Percentiles rank a stretch among this genome's conserved stretches.
phyloP scores from a whole-genome alignment of 2,888 invertebrate genomes.

The Zhengitettix transpicula region DNA sequence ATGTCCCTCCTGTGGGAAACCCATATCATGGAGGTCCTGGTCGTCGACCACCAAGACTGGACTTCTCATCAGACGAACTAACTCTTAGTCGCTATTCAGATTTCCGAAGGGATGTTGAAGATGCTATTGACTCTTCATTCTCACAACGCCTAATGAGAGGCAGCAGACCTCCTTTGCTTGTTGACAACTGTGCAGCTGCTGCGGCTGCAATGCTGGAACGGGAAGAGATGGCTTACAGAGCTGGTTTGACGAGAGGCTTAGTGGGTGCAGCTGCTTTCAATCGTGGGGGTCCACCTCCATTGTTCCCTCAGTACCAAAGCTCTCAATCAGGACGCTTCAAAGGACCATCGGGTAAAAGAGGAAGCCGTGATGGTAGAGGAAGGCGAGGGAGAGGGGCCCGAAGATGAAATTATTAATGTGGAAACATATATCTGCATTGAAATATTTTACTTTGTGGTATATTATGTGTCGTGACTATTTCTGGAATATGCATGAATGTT shows the following conservation, averaged over 20 bases:
- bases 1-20: conserved; percentile 5
- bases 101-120: conserved; percentile 15
- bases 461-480: no score
- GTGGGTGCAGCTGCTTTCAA: conserved; percentile 8
- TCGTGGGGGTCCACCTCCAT: neutral
- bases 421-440: no score
- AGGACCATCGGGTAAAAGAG: neutral
- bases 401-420: no score
- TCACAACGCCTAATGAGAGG: conserved; percentile 4
- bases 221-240: conserved; percentile 11
- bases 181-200: conserved; percentile 3
- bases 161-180: neutral
- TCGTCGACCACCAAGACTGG: conserved; percentile 2
- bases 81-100: conserved; percentile 14
- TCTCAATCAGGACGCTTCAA: conserved; percentile 1
- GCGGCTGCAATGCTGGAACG: conserved; percentile 10
- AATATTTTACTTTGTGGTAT: no score
- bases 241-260: conserved; percentile 9
- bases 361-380: neutral
- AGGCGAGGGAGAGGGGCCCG: neutral
- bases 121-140: conserved; percentile 15
- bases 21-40: neutral
- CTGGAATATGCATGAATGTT: no score
- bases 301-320: conserved; percentile 1
- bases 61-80: conserved; percentile 13